A percentile compares a stretch with the other conserved stretches of the same genome.
Conservation (phyloP, 1,140 invertebrate genomes). For the Sogatella furcifera region DNA sequence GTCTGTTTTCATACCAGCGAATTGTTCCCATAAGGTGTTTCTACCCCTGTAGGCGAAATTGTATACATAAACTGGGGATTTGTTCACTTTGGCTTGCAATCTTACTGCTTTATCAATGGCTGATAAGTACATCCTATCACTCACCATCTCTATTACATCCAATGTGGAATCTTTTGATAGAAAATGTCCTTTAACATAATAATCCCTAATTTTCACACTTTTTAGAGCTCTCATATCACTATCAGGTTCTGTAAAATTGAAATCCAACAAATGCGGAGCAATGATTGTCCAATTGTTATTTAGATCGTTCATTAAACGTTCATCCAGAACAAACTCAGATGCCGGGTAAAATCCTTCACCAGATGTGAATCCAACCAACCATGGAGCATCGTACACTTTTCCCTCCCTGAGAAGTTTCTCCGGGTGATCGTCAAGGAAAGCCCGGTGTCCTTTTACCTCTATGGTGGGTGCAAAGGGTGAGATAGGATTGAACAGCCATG, state of each 20-base stretch:
- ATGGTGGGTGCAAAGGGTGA: background rate
- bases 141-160: background rate
- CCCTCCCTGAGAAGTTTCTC: background rate
- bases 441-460: background rate
- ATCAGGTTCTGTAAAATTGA: background rate
- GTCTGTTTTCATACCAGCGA: background rate
- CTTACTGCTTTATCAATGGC: background rate
- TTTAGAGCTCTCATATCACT: background rate
- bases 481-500: background rate
- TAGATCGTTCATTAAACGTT: background rate
- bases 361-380: background rate
- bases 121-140: background rate
- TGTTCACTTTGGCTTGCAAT: background rate
- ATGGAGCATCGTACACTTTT: background rate
- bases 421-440: background rate
- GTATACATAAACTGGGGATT: background rate
- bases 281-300: background rate
- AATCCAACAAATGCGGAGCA: background rate
- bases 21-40: background rate
- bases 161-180: background rate
- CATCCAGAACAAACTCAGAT: background rate
- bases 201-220: background rate
- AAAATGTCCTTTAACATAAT: background rate
- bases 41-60: background rate
- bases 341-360: background rate